A percentile compares a stretch with the other conserved stretches of the same genome.
phyloP scores from a whole-genome alignment of 2,113 vertebrate species.

The Gymnogyps californianus region DNA sequence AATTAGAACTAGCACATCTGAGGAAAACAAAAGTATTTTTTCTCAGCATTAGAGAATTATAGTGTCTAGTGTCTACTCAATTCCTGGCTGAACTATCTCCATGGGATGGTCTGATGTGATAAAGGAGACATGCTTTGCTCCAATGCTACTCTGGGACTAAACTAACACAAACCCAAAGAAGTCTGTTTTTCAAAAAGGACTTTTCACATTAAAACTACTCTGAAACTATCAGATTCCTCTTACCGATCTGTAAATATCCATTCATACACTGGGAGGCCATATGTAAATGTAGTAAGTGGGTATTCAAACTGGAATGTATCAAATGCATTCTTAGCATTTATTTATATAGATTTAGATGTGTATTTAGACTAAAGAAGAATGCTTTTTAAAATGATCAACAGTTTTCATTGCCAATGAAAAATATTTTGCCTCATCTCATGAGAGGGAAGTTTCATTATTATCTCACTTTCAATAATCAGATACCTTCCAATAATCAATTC shows the following conservation, averaged over 20 bases:
- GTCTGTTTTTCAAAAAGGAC: background rate
- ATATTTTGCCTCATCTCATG: background rate
- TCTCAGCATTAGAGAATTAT: background rate
- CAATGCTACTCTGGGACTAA: background rate
- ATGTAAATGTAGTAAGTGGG: background rate
- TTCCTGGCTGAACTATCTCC: background rate
- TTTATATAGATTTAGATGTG: background rate
- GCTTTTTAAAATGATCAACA: rapidly evolving
- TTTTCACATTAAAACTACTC: background rate
- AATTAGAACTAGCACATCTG: background rate
- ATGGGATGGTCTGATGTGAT: background rate
- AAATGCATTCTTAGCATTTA: background rate
- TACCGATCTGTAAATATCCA: background rate
- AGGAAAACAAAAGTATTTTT: background rate
- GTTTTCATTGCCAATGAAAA: background rate
- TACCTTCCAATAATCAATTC: background rate
- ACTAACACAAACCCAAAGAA: background rate
- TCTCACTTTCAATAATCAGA: background rate
- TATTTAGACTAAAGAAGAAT: background rate
- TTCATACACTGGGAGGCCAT: background rate
- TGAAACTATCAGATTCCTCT: background rate
- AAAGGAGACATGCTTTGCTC: rapidly evolving
- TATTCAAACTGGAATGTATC: background rate
- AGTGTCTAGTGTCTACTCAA: background rate
- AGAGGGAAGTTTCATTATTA: background rate